A percentile compares a stretch with the other conserved stretches of the same genome.
phyloP scores from a whole-genome alignment of 92 coral and sea anemone species.

The Porites divaricata region DNA sequence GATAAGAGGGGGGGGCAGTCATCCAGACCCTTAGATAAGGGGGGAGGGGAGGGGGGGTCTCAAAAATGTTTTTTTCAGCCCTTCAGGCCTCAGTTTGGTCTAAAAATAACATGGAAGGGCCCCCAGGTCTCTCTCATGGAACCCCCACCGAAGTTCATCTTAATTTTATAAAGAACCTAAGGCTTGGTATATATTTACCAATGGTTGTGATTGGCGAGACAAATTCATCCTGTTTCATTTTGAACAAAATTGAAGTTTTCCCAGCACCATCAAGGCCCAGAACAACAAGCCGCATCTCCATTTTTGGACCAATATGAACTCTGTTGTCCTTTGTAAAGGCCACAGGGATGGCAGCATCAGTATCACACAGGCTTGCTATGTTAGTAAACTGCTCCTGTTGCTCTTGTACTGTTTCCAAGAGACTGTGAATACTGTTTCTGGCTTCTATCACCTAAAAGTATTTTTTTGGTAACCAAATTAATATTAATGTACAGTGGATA shows the following conservation, averaged over 20 bases:
- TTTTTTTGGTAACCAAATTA: too few species aligned
- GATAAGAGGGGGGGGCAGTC: too few species aligned
- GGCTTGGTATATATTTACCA: conserved; percentile 50
- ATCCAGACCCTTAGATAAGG: too few species aligned
- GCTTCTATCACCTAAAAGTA: conserved; percentile 86
- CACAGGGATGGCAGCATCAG: conserved; percentile 97
- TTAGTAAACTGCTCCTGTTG: conserved; percentile 98
- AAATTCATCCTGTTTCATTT: conserved; percentile 97
- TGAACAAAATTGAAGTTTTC: conserved; percentile 96
- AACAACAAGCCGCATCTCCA: conserved; percentile 99
- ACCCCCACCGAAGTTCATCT: too few species aligned
- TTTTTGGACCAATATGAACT: conserved; percentile 97
- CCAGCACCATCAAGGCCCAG: conserved; percentile 99
- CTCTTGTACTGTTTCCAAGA: conserved; percentile 94
- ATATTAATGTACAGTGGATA: too few species aligned
- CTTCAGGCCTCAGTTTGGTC: too few species aligned
- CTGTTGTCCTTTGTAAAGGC: conserved; percentile 99
- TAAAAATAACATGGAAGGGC: too few species aligned
- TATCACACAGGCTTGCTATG: conserved; percentile 88
- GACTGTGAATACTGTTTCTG: conserved; percentile 86
- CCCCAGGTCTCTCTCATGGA: too few species aligned
- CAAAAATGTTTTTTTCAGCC: too few species aligned
- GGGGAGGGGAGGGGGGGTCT: too few species aligned
- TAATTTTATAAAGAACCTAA: background rate
- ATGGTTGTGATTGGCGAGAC: conserved; percentile 96